Evolutionary conservation across 1,140 invertebrate genomes (phyloP).

Genomic region (Lutraria rhynchaena): DNA sequence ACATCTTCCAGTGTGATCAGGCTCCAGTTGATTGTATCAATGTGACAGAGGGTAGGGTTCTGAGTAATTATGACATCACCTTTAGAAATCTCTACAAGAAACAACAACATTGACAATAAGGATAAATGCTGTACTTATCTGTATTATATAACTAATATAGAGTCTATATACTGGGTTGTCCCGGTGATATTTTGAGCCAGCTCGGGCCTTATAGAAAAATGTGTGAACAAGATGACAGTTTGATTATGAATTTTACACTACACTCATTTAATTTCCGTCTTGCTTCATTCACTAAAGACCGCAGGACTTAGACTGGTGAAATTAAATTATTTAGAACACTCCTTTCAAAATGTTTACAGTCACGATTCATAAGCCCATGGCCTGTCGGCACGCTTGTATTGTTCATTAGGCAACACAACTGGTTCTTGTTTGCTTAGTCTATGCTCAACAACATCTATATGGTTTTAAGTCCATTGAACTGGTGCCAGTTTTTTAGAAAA

Average conservation of each 20-base stretch:
- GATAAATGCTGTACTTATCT: neutral
- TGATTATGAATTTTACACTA: neutral
- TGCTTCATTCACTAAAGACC: no score
- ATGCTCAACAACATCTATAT: no score
- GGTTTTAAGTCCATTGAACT: no score
- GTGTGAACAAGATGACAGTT: neutral
- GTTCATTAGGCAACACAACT: no score
- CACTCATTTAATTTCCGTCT: neutral
- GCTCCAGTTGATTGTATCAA: constrained; percentile 73
- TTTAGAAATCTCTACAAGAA: constrained; percentile 68
- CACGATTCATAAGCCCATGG: no score
- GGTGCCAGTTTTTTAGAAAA: no score
- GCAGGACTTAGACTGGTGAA: no score
- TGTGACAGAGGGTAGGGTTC: constrained; percentile 72
- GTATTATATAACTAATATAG: neutral
- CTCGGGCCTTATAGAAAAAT: neutral
- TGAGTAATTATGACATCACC: constrained; percentile 73
- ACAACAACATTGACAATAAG: neutral
- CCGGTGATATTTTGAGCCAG: neutral
- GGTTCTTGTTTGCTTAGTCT: no score
- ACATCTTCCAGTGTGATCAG: constrained; percentile 62
- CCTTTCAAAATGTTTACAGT: no score
- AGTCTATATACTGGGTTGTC: neutral
- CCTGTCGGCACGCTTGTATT: no score
- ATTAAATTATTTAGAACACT: no score